Evolutionary conservation across 2,797 vertebrate genomes (phyloP).

Genomic region (Ptychadena robeensis): DNA sequence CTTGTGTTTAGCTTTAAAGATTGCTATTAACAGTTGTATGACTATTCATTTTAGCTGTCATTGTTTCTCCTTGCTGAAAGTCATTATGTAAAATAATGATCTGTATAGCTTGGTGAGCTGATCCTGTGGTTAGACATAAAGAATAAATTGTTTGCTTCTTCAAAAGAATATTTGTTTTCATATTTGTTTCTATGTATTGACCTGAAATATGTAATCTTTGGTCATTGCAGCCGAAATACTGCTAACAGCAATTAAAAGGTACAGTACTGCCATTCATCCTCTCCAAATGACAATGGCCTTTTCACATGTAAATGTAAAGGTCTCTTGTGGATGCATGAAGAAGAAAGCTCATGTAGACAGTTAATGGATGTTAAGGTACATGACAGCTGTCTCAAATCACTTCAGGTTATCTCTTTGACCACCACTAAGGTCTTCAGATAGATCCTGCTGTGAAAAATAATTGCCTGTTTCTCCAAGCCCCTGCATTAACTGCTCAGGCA

Average conservation of each 20-base stretch:
- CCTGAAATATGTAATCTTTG: background rate
- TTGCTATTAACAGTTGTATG: no score
- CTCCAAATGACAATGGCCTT: slow-evolving; percentile 33
- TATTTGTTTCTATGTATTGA: background rate
- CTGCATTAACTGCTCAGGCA: background rate
- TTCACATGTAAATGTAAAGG: slow-evolving; percentile 42
- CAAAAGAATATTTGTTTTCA: background rate
- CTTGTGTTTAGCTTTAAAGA: background rate
- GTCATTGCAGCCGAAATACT: slow-evolving; percentile 5
- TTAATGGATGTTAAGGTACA: slow-evolving; percentile 51
- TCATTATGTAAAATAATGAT: background rate
- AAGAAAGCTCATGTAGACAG: slow-evolving; percentile 21
- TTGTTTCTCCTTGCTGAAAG: background rate
- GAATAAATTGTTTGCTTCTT: background rate
- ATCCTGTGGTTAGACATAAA: background rate
- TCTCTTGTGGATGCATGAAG: slow-evolving; percentile 28
- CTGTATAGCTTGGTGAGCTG: background rate
- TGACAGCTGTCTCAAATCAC: slow-evolving; percentile 48
- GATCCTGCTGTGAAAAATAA: slow-evolving; percentile 50
- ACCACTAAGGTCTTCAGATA: slow-evolving; percentile 41
- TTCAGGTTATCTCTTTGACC: slow-evolving; percentile 40
- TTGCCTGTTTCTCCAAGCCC: slow-evolving; percentile 32
- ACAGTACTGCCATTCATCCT: slow-evolving; percentile 9
- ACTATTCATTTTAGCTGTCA: background rate
- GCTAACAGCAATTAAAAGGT: slow-evolving; percentile 26